phyloP scores from a whole-genome alignment of 2,113 vertebrate species.

The Anser cygnoides region DNA sequence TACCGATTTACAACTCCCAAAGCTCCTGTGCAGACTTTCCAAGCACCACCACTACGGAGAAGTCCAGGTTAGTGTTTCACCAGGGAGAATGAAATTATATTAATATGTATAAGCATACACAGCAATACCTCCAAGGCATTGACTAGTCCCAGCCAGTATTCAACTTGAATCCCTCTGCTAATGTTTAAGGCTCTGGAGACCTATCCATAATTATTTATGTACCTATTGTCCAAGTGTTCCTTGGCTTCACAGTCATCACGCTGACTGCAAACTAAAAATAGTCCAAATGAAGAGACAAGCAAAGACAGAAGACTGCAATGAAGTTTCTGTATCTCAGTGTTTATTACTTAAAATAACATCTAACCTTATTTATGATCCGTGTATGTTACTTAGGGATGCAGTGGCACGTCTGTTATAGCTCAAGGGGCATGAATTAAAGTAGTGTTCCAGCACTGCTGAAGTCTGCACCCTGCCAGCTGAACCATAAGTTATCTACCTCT shows the following conservation, averaged over 20 bases:
- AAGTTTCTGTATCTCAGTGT: slow-evolving; percentile 48
- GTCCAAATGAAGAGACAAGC: slow-evolving; percentile 8
- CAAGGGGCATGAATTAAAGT: slow-evolving; percentile 52
- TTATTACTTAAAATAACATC: slow-evolving; percentile 67
- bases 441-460: slow-evolving; percentile 4
- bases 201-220: slow-evolving; percentile 51
- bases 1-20: not conserved
- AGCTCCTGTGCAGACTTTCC: not conserved
- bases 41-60: not conserved
- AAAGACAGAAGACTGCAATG: slow-evolving; percentile 48
- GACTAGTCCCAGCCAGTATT: not conserved
- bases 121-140: not conserved
- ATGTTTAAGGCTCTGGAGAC: slow-evolving; percentile 39
- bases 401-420: slow-evolving; percentile 49
- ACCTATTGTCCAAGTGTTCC: slow-evolving; percentile 48
- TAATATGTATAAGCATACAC: not conserved
- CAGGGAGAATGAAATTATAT: not conserved
- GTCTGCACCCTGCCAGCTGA: slow-evolving; percentile 43
- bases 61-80: not conserved
- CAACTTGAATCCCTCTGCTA: slow-evolving; percentile 15
- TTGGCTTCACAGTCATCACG: slow-evolving; percentile 25
- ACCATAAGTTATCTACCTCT: slow-evolving; percentile 45
- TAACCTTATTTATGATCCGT: slow-evolving; percentile 50
- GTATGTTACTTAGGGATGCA: slow-evolving; percentile 44
- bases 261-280: slow-evolving; percentile 60